Evolutionary conservation across 2,113 vertebrate genomes (phyloP), one percentile per base, ranked within the genome.

Genomic region (Canis aureus): DNA sequence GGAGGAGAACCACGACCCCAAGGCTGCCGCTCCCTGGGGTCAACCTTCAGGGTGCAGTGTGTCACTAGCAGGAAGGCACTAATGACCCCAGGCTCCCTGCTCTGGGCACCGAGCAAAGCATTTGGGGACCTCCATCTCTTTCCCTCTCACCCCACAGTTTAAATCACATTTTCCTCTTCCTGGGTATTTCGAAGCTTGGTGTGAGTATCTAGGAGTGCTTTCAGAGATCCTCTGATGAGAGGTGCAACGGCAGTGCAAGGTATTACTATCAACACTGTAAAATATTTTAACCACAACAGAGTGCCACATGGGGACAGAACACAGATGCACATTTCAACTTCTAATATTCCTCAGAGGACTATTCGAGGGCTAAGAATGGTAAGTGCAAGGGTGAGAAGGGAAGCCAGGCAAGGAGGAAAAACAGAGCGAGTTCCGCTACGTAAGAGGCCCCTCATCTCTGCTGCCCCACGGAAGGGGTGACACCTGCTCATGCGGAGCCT

Each of bases 181-280:
- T 55, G n/a, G 79, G 32, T 23, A 55, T 73, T 59, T 82, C 62
- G 60, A 84, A 91, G 66, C 22, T 60, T 78, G 25, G 27, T 64
- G 93, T 88, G 67, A 97, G 91, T 66, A 92, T 25, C 25, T 51
- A 12, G 43, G 49, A 78, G 66, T 64, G 60, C 51, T 78, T 88
- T 94, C 62, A 88, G 84, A 84, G 66, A 74, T 71, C 55, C 74
- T 88, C 51, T 43, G n/a, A 62, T 49, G 27, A 94, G 12, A 87
- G 87, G 64, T 95, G 1, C 29, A 0, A 8, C 19, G 62, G n/a
- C 96, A 90, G 79, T 81, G 29, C 29, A 91, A 81, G 84, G 69
- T 53, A 66, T 95, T 97, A 84, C 69, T 92, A 2, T 83, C 74
- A 23, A 78, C 20, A 74, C 69, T 78, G 83, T 51, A 84, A 95